phyloP scores from a whole-genome alignment of 2,113 vertebrate species.

The Mustelus asterias region DNA sequence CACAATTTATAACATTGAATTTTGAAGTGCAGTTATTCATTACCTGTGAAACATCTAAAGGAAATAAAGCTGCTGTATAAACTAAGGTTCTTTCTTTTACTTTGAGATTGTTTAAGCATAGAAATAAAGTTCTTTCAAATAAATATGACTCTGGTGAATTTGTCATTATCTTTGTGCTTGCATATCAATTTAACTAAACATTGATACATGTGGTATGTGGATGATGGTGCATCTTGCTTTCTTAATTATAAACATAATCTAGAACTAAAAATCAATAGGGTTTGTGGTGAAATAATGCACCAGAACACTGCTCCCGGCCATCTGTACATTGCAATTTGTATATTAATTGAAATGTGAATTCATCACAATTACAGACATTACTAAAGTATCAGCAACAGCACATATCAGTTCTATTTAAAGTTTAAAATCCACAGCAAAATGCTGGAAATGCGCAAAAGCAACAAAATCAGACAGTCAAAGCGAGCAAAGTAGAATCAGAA shows the following conservation, averaged over 20 bases:
- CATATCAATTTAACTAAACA: background rate
- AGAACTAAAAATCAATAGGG: background rate
- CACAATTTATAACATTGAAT: background rate
- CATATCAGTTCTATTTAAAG: background rate
- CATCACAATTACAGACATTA: background rate
- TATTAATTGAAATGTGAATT: background rate
- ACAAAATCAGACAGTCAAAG: background rate
- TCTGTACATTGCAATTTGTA: background rate
- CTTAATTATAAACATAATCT: background rate
- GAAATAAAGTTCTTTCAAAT: background rate
- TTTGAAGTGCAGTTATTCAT: background rate
- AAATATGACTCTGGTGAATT: background rate
- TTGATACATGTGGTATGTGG: background rate
- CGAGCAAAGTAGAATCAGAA: background rate
- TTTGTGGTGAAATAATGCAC: background rate
- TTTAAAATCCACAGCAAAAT: too few relatives aligned
- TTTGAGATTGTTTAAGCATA: background rate
- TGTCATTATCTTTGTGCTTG: background rate
- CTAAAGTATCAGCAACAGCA: background rate
- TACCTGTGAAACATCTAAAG: background rate
- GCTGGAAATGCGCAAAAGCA: background rate
- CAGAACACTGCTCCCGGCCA: background rate
- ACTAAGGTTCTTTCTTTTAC: background rate
- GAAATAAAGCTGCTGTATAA: background rate
- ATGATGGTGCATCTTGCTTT: too few relatives aligned